phyloP scores from a whole-genome alignment of 2,797 vertebrate genomes.

The Muscicapa comitata region DNA sequence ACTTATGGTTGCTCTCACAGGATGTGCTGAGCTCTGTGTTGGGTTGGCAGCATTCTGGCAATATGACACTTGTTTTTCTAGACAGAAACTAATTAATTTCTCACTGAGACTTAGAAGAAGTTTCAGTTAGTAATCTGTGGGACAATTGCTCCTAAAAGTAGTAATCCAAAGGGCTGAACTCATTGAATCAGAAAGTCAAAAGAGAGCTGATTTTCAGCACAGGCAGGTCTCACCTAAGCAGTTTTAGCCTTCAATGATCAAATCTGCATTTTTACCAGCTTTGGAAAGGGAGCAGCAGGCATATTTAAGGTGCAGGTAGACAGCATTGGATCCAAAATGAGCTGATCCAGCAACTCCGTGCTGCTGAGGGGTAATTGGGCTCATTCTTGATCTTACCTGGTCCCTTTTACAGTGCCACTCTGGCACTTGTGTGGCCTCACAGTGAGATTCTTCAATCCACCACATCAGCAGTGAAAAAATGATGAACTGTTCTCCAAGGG shows the following conservation, averaged over 20 bases:
- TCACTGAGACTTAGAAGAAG: not conserved
- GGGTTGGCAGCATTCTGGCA: not conserved
- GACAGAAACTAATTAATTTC: not conserved
- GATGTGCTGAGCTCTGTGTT: not conserved
- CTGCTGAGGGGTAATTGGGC: not conserved
- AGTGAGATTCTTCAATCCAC: not conserved
- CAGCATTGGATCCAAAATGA: not conserved
- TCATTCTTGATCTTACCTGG: not conserved
- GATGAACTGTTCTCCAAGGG: rapidly evolving
- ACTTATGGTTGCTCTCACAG: not conserved
- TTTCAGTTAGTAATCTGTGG: not conserved
- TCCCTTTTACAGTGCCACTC: not conserved
- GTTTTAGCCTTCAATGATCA: not conserved
- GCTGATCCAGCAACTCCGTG: not conserved
- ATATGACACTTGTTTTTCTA: not conserved
- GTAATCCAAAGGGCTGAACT: not conserved
- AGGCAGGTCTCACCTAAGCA: not conserved
- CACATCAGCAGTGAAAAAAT: not conserved
- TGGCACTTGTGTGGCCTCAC: not conserved
- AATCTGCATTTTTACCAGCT: not conserved
- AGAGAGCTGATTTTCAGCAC: not conserved
- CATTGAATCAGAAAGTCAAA: not conserved
- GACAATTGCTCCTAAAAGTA: not conserved
- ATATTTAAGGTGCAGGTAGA: not conserved
- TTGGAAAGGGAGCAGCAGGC: not conserved